Evolutionary conservation across 1,140 invertebrate species (phyloP).

Genomic region (Drosophila dunni): DNA sequence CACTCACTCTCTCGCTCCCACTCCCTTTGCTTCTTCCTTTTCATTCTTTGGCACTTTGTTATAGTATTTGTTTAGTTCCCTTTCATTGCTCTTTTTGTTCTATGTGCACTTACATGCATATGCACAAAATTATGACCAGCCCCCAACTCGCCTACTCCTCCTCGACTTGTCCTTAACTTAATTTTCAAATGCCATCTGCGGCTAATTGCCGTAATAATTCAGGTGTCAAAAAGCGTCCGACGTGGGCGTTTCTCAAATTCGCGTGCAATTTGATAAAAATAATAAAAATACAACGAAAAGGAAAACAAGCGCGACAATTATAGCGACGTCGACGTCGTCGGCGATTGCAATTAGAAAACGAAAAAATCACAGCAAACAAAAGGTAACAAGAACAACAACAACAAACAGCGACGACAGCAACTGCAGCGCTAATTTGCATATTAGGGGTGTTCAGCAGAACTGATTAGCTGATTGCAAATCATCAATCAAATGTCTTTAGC

Average conservation of each 20-base stretch:
- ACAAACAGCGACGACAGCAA: conserved; percentile 6
- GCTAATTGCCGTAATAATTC: conserved; percentile 55
- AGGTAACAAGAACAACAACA: conserved; percentile 22
- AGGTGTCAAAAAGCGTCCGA: conserved; percentile 50
- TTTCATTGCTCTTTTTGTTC: not conserved
- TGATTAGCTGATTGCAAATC: not conserved
- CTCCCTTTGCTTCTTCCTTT: conserved; percentile 7
- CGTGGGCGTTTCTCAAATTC: conserved; percentile 46
- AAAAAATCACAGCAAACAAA: conserved; percentile 19
- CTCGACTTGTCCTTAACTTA: conserved; percentile 21
- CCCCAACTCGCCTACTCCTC: not conserved
- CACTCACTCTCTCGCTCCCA: not conserved
- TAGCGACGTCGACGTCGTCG: conserved; percentile 8
- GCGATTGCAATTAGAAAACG: conserved; percentile 27
- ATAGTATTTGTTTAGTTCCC: conserved; percentile 21
- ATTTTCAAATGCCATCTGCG: conserved; percentile 34
- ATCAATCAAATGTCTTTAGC: not conserved
- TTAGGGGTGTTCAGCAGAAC: conserved; percentile 5
- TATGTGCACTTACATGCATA: conserved; percentile 15
- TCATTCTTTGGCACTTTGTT: conserved; percentile 22
- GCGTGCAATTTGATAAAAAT: conserved; percentile 36
- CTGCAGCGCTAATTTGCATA: conserved; percentile 26
- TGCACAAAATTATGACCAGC: conserved; percentile 19
- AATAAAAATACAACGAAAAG: too few relatives aligned
- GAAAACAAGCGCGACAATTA: conserved; percentile 41